Conservation (phyloP, 92 coral and sea anemone species). For the Diadumene lineata region DNA sequence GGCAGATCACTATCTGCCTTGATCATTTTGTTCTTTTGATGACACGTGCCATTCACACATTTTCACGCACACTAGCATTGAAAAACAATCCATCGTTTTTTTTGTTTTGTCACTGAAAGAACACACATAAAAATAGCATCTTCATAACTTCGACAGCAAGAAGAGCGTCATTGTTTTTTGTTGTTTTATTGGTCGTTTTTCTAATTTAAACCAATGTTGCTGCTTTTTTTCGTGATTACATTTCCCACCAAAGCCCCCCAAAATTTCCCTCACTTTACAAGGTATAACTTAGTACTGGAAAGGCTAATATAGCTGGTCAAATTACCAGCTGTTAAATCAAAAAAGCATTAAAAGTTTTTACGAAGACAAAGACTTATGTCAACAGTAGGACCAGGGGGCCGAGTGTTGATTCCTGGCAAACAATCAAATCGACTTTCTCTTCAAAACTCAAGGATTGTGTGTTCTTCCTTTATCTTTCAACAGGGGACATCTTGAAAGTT, state of each 20-base stretch:
- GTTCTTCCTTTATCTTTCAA: slow-evolving; percentile 78
- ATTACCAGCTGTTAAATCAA: slow-evolving; percentile 76
- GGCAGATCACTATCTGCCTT: slow-evolving; percentile 67
- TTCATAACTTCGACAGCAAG: background rate
- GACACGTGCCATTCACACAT: slow-evolving; percentile 78
- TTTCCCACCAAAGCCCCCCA: background rate
- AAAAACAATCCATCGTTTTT: slow-evolving; percentile 11
- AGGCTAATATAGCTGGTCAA: slow-evolving; percentile 75
- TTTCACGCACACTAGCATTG: slow-evolving; percentile 24
- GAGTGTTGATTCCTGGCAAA: slow-evolving; percentile 64
- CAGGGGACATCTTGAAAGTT: slow-evolving; percentile 76
- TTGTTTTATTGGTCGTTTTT: too few species aligned
- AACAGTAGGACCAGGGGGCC: slow-evolving; percentile 60
- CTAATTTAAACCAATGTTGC: too few species aligned
- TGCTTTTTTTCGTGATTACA: background rate
- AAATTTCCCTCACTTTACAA: slow-evolving; percentile 20
- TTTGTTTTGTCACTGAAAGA: background rate
- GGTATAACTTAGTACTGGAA: slow-evolving; percentile 40
- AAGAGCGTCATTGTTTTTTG: background rate
- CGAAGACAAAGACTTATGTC: slow-evolving; percentile 55
- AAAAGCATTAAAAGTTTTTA: slow-evolving; percentile 70
- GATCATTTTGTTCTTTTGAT: slow-evolving; percentile 48
- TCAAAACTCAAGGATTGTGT: slow-evolving; percentile 75
- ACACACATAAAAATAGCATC: background rate
- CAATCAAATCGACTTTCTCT: slow-evolving; percentile 75